A percentile compares a stretch with the other conserved stretches of the same genome.
These are phyloP conservation scores for Cyanoliseus patagonus DNA, from an alignment of 2,113 vertebrate species.

Conservation along the genomic window DNA sequence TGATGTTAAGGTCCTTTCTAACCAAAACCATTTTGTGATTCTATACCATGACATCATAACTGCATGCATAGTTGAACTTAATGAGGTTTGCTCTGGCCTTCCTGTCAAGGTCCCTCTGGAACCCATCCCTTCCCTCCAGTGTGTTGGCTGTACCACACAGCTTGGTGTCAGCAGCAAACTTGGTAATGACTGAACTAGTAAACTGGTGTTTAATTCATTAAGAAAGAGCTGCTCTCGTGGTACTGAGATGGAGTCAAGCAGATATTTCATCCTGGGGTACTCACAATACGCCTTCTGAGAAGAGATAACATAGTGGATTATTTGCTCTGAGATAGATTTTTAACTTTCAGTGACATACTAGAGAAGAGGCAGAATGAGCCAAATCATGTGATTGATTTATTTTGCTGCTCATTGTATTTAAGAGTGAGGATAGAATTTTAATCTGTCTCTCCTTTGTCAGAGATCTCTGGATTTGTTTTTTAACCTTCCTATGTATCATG, in stretches of 20 bases:
- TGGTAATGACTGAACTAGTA: background rate
- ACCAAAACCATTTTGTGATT: no score
- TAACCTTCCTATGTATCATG: background rate
- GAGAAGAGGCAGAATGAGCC: background rate
- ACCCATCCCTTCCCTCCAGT: no score
- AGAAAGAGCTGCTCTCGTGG: background rate
- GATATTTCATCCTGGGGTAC: background rate
- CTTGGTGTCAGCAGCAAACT: no score
- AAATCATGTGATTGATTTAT: background rate
- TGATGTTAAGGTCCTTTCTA: no score
- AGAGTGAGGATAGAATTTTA: background rate
- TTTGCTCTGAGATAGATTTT: background rate
- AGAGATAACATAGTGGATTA: background rate
- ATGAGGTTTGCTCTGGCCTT: no score
- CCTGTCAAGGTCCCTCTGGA: no score
- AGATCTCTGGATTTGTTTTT: background rate
- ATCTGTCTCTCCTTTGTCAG: background rate
- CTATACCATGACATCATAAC: no score
- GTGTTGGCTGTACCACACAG: no score
- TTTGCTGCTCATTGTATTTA: background rate
- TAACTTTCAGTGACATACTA: background rate
- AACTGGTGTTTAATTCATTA: background rate
- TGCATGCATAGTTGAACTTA: no score
- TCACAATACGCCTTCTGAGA: accelerated
- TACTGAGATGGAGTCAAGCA: background rate